Base-by-base conservation (phyloP, 37 sponge, comb jelly and placozoan species). In the Ianthella basta region DNA sequence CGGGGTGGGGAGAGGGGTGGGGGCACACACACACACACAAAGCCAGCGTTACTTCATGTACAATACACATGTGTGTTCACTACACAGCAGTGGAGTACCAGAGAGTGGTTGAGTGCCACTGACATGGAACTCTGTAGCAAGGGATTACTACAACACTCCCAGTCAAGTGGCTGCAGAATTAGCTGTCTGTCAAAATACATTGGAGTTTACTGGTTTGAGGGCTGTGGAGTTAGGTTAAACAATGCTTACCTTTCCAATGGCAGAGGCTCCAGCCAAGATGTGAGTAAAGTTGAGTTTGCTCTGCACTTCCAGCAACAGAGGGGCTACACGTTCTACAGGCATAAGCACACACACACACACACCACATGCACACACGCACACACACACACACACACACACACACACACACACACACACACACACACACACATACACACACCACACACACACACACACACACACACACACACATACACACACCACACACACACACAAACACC, bases 231-330 rank as follows among this genome's bases (percentile, higher is more conserved):
- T n/a, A n/a, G 65, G 24, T 63, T 55, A 29, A 37, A 40, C 8
- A 10, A 69, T 33, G 27, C 54, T 27, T 69, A 98, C 98, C 94
- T 99, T 99, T 85, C 97, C 97, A 73, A 97, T 91, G 25, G 98
- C 94, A 65, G 94, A 85, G 59, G 96, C 92, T 80, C 92, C 95
- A 69, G 94, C 87, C 18, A 94, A 16, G 60, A 99, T 95, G 60
- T 99, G 99, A 40, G 97, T 83, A 82, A 92, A 97, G 38, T 86
- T 91, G 80, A 91, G 93, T 84, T 97, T 83, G 68, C 91, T 89
- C 65, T 97, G 97, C 16, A 88, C 72, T 38, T 87, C 96, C n/a
- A 99, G 84, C 3, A 99, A 33, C 19, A 97, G 80, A 57, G 96
- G 90, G 68, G 94, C 86, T 0, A 97, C 32, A 12, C 93, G 79